Evolutionary conservation across 2,797 vertebrate species (phyloP).

Genomic region (Limosa lapponica): DNA sequence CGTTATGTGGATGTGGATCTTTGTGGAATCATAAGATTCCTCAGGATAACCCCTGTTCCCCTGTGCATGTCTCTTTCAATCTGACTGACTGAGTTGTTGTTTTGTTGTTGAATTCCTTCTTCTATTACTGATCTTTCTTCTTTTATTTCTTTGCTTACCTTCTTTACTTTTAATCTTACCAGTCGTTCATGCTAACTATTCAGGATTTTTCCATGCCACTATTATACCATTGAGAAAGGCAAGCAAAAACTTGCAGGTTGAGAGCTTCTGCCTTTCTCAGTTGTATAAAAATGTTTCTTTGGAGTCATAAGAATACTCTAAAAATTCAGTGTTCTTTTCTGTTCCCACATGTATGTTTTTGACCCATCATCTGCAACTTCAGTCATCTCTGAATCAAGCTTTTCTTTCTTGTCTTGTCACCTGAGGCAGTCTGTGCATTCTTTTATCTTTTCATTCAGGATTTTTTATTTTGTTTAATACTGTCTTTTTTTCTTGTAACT

Average conservation of each 20-base stretch:
- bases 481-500: not conserved
- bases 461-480: not conserved
- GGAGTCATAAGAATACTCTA: not conserved
- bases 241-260: not conserved
- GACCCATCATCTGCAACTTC: not conserved
- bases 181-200: rapidly evolving
- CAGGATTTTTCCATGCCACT: not conserved
- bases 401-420: not conserved
- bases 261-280: not conserved
- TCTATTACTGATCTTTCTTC: not conserved
- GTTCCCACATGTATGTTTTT: not conserved
- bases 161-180: not conserved
- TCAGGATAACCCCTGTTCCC: not conserved
- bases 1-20: not conserved
- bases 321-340: not conserved
- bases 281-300: not conserved
- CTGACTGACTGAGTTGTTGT: not conserved
- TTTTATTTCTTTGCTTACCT: not conserved
- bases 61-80: not conserved
- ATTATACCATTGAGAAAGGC: not conserved
- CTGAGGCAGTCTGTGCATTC: not conserved
- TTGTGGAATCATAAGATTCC: not conserved
- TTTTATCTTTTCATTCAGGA: not conserved
- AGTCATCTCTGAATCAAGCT: not conserved
- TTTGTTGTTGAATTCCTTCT: not conserved